These are phyloP conservation scores for Scaptodrosophila lebanonensis DNA, from an alignment of 1,140 invertebrate species.

Conservation along the genomic window DNA sequence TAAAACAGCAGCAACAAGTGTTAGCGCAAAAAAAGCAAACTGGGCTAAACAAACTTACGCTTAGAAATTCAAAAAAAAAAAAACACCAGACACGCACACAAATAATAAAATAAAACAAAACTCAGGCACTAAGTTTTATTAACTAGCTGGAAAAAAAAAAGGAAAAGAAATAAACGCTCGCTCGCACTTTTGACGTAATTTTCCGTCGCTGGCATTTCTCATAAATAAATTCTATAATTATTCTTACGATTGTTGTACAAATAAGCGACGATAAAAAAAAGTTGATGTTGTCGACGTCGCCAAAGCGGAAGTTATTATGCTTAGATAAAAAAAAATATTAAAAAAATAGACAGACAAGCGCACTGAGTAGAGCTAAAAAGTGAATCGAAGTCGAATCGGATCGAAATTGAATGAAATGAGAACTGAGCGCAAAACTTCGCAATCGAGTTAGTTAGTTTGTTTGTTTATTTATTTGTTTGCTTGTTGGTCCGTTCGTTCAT, in stretches of 20 bases:
- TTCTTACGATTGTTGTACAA: conserved; percentile 15
- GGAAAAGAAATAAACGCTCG: conserved; percentile 6
- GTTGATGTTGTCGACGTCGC: conserved; percentile 7
- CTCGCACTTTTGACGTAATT: conserved; percentile 12
- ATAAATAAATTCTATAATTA: conserved; percentile 40
- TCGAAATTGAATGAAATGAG: conserved; percentile 20
- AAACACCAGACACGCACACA: conserved; percentile 4
- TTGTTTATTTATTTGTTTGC: conserved; percentile 12
- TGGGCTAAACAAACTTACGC: not conserved
- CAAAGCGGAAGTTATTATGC: conserved; percentile 63
- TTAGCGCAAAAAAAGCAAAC: conserved; percentile 12
- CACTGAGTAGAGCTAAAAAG: not conserved
- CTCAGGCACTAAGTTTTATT: no score
- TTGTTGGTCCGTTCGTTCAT: conserved; percentile 2
- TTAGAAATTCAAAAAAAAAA: not conserved
- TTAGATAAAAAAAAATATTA: conserved; percentile 47
- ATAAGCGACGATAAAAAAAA: conserved; percentile 10
- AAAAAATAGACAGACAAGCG: not conserved
- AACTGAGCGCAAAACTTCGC: not conserved
- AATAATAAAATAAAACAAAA: conserved; percentile 7
- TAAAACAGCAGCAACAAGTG: no score
- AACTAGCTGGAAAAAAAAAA: not conserved
- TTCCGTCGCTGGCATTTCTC: conserved; percentile 12
- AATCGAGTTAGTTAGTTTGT: conserved; percentile 28
- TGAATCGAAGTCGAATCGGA: conserved; percentile 11